A percentile compares a stretch with the other conserved stretches of the same genome.
phyloP scores from a whole-genome alignment of 2,113 vertebrate species.

The Excalfactoria chinensis region DNA sequence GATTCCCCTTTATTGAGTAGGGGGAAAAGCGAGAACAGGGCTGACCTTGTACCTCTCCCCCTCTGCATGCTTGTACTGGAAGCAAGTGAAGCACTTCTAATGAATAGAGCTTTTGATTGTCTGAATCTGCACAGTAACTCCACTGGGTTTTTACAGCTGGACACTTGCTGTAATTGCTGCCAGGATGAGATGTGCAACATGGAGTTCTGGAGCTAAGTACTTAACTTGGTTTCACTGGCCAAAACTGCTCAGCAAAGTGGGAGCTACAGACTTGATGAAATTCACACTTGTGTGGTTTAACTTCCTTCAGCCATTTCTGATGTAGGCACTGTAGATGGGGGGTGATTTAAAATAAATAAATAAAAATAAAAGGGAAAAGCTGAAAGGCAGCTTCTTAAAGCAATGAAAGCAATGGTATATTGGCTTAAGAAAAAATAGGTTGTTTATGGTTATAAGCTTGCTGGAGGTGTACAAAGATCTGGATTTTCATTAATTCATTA shows the following conservation, averaged over 20 bases:
- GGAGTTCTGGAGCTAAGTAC: constrained; percentile 65
- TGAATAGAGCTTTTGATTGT: constrained; percentile 73
- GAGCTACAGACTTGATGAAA: constrained; percentile 62
- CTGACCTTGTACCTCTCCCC: constrained; percentile 42
- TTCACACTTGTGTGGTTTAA: constrained; percentile 68
- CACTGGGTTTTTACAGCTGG: constrained; percentile 77
- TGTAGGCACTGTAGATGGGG: constrained; percentile 55
- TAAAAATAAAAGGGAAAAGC: constrained; percentile 62
- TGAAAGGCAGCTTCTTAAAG: constrained; percentile 67
- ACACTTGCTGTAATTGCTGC: constrained; percentile 73
- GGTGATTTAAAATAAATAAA: constrained; percentile 2
- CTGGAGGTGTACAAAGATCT: neutral
- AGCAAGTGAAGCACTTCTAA: constrained; percentile 67
- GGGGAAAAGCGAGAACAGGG: neutral
- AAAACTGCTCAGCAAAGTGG: constrained; percentile 45
- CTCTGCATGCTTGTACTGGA: neutral
- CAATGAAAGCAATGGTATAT: neutral
- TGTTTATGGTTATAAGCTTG: neutral
- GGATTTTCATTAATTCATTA: neutral
- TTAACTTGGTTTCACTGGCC: constrained; percentile 71
- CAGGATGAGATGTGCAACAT: constrained; percentile 64
- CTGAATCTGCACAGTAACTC: constrained; percentile 67
- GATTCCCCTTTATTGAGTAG: neutral
- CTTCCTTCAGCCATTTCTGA: constrained; percentile 65
- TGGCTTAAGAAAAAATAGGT: neutral